phyloP scores from a whole-genome alignment of 1,140 invertebrate genomes.

The Popillia japonica region DNA sequence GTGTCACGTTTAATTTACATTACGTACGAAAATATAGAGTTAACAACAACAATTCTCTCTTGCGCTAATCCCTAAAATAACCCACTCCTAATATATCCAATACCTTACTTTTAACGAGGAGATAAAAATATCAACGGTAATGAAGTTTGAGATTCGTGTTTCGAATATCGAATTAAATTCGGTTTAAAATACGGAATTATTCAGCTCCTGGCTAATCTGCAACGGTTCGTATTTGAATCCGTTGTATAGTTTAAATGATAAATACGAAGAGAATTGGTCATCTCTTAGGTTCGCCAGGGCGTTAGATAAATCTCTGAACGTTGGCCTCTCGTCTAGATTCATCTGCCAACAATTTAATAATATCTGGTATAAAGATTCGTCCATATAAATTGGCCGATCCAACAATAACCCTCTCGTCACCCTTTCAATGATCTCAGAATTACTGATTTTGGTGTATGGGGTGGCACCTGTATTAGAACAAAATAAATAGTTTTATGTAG shows the following conservation, averaged over 20 bases:
- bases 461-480: slow-evolving; percentile 68
- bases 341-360: slow-evolving; percentile 86
- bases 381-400: slow-evolving; percentile 74
- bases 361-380: slow-evolving; percentile 81
- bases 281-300: slow-evolving; percentile 52
- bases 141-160: background rate
- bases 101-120: background rate
- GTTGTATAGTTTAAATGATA: slow-evolving; percentile 52
- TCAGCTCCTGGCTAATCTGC: slow-evolving; percentile 47
- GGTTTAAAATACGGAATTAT: slow-evolving; percentile 34
- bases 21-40: background rate
- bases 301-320: slow-evolving; percentile 68
- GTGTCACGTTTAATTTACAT: no score
- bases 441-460: slow-evolving; percentile 75
- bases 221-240: slow-evolving; percentile 58
- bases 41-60: background rate
- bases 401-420: slow-evolving; percentile 75
- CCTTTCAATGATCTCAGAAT: slow-evolving; percentile 74
- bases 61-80: no score
- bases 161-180: no score
- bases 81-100: no score
- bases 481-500: background rate
- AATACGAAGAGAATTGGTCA: slow-evolving; percentile 42
- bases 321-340: slow-evolving; percentile 81
- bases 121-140: background rate